Evolutionary conservation across 92 coral and sea anemone genomes (phyloP).

Genomic region (Hydrozoanthus gracilis): DNA sequence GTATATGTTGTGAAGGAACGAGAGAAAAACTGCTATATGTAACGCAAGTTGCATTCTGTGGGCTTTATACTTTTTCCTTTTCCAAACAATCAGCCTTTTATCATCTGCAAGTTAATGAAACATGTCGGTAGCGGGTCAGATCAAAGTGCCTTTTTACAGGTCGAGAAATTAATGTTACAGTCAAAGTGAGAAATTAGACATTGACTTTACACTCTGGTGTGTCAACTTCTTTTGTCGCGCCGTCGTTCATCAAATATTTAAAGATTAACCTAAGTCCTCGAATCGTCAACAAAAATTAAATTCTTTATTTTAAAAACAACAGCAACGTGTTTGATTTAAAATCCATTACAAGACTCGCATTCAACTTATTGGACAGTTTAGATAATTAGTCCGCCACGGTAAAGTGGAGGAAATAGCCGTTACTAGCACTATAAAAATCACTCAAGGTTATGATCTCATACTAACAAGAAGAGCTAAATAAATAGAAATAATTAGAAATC

Average conservation of each 20-base stretch:
- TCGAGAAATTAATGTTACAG: not conserved
- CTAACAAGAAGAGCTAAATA: not conserved
- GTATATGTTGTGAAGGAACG: not conserved
- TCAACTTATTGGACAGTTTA: not conserved
- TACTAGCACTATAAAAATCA: not conserved
- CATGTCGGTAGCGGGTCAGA: not conserved
- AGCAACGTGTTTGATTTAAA: not conserved
- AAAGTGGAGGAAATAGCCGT: not conserved
- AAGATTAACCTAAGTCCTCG: not conserved
- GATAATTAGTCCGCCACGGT: not conserved
- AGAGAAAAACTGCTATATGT: not conserved
- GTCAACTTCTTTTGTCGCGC: not conserved
- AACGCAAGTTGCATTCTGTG: conserved; percentile 13
- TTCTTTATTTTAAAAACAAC: not conserved
- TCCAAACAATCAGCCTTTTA: not conserved
- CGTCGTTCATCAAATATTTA: not conserved
- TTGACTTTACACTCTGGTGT: not conserved
- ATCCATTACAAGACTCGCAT: too few species aligned
- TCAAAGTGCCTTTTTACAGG: not conserved
- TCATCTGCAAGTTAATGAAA: conserved; percentile 1
- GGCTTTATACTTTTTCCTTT: not conserved
- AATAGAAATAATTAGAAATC: not conserved
- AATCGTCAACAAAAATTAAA: not conserved
- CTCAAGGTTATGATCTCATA: conserved; percentile 16
- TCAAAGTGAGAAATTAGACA: not conserved